A percentile compares a stretch with the other conserved stretches of the same genome.
Evolutionary conservation across 64 coral and sea anemone species (phyloP).

Genomic region (Porites australiensis): DNA sequence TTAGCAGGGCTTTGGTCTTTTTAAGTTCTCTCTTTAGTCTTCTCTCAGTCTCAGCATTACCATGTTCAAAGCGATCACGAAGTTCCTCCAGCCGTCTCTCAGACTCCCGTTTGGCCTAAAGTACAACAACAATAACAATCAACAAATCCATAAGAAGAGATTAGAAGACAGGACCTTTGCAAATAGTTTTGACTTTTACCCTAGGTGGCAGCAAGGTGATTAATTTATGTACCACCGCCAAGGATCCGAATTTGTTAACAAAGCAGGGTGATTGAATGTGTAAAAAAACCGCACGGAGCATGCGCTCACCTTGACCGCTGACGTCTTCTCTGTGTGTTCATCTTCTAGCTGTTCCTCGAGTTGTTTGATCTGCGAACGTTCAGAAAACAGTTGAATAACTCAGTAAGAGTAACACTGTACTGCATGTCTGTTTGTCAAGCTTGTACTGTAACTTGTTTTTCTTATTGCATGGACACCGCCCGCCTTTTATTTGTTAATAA

Average conservation of each 20-base stretch:
- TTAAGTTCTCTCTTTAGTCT: constrained; percentile 90
- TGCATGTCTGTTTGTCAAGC: too few species aligned
- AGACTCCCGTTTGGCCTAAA: constrained; percentile 82
- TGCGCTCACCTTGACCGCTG: constrained; percentile 83
- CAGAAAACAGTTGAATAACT: too few species aligned
- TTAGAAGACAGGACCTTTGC: too few species aligned
- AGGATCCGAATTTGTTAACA: too few species aligned
- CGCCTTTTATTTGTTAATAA: too few species aligned
- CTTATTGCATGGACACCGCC: too few species aligned
- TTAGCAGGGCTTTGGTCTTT: constrained; percentile 94
- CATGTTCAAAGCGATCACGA: constrained; percentile 80
- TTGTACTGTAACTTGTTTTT: too few species aligned
- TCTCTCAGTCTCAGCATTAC: constrained; percentile 81
- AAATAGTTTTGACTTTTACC: too few species aligned
- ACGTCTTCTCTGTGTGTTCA: constrained; percentile 88
- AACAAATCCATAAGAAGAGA: neutral
- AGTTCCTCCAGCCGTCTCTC: constrained; percentile 88
- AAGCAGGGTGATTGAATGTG: neutral
- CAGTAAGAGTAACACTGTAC: too few species aligned
- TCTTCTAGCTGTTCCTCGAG: constrained; percentile 95
- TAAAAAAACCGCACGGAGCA: neutral
- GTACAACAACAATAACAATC: constrained; percentile 32
- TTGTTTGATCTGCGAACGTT: constrained; percentile 82
- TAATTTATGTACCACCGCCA: too few species aligned
- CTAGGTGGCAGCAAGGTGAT: too few species aligned